Percentiles rank a stretch among this genome's conserved stretches.
phyloP scores from a whole-genome alignment of 2,113 vertebrate species.

The Pycnonotus jocosus region DNA sequence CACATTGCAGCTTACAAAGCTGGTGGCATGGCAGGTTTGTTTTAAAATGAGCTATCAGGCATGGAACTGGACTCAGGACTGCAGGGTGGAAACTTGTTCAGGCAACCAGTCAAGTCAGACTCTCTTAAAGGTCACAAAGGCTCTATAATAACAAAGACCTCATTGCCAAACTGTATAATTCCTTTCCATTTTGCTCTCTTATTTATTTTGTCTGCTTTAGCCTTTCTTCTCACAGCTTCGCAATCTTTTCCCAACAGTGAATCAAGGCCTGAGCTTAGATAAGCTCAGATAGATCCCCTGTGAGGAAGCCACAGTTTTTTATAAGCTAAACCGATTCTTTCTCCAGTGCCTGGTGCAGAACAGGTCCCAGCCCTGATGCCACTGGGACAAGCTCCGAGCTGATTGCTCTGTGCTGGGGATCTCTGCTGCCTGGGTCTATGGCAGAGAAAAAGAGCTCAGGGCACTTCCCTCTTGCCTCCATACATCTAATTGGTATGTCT shows the following conservation, averaged over 20 bases:
- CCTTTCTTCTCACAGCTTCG: not conserved
- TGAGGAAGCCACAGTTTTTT: not conserved
- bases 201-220: not conserved
- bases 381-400: not conserved
- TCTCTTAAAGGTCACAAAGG: conserved; percentile 10
- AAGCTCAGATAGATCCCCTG: not conserved
- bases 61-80: not conserved
- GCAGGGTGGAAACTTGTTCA: not conserved
- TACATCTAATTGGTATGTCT: not conserved
- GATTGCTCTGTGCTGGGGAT: not conserved
- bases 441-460: not conserved
- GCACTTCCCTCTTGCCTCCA: not conserved
- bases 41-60: not conserved
- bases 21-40: not conserved
- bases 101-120: not conserved
- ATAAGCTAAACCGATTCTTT: not conserved
- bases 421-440: fast-evolving
- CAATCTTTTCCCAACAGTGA: not conserved
- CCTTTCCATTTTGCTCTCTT: not conserved
- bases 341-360: not conserved
- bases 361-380: not conserved
- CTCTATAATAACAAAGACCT: not conserved
- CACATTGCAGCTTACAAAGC: not conserved
- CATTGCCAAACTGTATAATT: not conserved
- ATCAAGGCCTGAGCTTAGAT: not conserved